phyloP scores from a whole-genome alignment of 2,888 invertebrate genomes.

The Tetrapedia diversipes region DNA sequence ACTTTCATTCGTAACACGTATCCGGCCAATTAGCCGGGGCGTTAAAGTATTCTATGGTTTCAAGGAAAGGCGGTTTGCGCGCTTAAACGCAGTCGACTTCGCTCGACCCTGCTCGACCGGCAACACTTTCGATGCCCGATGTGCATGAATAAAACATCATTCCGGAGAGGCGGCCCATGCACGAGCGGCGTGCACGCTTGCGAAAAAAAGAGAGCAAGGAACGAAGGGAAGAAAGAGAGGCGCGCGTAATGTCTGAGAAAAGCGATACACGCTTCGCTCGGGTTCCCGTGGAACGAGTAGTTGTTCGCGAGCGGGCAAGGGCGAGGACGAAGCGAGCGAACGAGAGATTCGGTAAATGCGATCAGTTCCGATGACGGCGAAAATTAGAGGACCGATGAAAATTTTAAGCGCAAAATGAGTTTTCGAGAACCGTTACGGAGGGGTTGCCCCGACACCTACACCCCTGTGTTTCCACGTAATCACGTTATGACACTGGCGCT shows the following conservation, averaged over 20 bases:
- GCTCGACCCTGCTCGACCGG: constrained; percentile 38
- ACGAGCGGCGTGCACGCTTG: constrained; percentile 43
- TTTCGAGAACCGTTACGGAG: constrained; percentile 52
- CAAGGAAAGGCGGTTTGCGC: constrained; percentile 74
- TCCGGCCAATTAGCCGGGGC: constrained; percentile 75
- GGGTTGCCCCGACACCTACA: constrained; percentile 62
- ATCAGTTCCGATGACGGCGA: constrained; percentile 28
- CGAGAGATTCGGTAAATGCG: constrained; percentile 11
- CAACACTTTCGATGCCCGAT: constrained; percentile 64
- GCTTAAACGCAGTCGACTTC: constrained; percentile 76
- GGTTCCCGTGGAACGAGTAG: constrained; percentile 7
- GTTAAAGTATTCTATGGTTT: constrained; percentile 78
- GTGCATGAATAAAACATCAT: constrained; percentile 79
- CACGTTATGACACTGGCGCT: constrained; percentile 49
- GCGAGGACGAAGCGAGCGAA: not conserved
- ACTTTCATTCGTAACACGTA: constrained; percentile 67
- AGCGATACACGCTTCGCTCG: constrained; percentile 3
- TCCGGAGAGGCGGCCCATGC: constrained; percentile 51
- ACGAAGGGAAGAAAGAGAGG: not conserved
- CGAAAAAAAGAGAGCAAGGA: constrained; percentile 4
- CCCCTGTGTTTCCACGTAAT: constrained; percentile 54
- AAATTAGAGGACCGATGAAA: constrained; percentile 45
- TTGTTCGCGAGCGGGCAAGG: not conserved
- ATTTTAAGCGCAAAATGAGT: constrained; percentile 63
- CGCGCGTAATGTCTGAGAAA: constrained; percentile 22